Evolutionary conservation across 2,797 vertebrate genomes (phyloP).

Genomic region (Aratinga solstitialis): DNA sequence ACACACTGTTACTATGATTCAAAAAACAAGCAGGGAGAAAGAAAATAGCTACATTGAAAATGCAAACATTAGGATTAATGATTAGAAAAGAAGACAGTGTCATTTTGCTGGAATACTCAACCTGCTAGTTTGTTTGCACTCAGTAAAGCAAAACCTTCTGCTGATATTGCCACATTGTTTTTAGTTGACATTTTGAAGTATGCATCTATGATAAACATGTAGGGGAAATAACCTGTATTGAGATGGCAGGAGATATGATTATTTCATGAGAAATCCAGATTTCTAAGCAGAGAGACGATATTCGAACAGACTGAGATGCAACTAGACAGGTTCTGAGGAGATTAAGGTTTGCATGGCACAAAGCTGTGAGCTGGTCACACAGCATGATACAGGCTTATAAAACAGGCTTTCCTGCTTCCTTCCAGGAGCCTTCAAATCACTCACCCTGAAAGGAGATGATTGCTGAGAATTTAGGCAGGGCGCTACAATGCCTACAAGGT

Average conservation of each 20-base stretch:
- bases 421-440: constrained; percentile 56
- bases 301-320: constrained; percentile 56
- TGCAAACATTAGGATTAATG: background rate
- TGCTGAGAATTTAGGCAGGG: constrained; percentile 15
- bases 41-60: background rate
- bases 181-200: constrained; percentile 63
- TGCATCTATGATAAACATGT: constrained; percentile 49
- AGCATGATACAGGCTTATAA: background rate
- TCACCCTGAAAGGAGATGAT: constrained; percentile 42
- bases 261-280: constrained; percentile 59
- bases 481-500: background rate
- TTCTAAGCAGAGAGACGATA: constrained; percentile 20
- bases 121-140: constrained; percentile 34
- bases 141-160: constrained; percentile 19
- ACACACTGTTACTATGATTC: background rate
- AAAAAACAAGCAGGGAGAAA: background rate
- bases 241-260: constrained; percentile 60
- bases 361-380: constrained; percentile 48
- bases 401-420: constrained; percentile 12
- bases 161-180: constrained; percentile 60
- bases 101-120: constrained; percentile 27
- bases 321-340: constrained; percentile 68
- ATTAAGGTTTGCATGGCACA: constrained; percentile 52
- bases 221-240: constrained; percentile 27
- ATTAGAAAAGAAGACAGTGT: background rate